A percentile compares a stretch with the other conserved stretches of the same genome.
Conservation (phyloP, 2,888 invertebrate species). For the Plagodis dolabraria region DNA sequence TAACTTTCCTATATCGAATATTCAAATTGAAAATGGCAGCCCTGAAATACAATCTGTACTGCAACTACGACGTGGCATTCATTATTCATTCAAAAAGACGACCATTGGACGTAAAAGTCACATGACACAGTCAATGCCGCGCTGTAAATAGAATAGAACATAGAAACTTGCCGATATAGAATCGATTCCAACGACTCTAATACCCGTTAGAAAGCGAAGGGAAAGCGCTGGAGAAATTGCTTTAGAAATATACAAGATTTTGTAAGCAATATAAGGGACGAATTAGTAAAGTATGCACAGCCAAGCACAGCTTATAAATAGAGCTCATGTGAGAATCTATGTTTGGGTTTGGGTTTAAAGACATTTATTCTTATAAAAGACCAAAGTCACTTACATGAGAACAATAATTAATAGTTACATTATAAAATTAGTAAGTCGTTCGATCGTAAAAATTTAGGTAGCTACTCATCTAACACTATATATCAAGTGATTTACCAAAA, state of each 20-base stretch:
- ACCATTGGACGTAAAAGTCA: slow-evolving; percentile 38
- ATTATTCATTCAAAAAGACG: slow-evolving; percentile 69
- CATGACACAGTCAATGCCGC: slow-evolving; percentile 47
- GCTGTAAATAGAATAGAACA: slow-evolving; percentile 37
- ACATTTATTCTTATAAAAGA: no score
- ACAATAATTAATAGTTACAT: no score
- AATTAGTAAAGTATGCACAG: no score
- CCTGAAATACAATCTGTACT: slow-evolving; percentile 20
- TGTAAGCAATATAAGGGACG: not conserved
- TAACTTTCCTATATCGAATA: no score
- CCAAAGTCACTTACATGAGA: no score
- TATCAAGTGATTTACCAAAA: no score
- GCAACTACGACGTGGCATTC: slow-evolving; percentile 58
- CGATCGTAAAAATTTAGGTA: no score
- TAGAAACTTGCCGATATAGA: not conserved
- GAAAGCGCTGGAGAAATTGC: not conserved
- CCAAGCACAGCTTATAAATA: no score
- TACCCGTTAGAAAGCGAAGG: not conserved
- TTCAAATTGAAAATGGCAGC: slow-evolving; percentile 12
- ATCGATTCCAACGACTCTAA: not conserved
- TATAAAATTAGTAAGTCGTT: no score
- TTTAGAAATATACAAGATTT: not conserved
- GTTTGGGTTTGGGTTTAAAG: no score
- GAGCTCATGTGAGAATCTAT: no score
- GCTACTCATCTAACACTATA: no score